Evolutionary conservation across 2,113 vertebrate genomes (phyloP), one percentile per base, ranked within the genome.

Genomic region (Dasypus novemcinctus): DNA sequence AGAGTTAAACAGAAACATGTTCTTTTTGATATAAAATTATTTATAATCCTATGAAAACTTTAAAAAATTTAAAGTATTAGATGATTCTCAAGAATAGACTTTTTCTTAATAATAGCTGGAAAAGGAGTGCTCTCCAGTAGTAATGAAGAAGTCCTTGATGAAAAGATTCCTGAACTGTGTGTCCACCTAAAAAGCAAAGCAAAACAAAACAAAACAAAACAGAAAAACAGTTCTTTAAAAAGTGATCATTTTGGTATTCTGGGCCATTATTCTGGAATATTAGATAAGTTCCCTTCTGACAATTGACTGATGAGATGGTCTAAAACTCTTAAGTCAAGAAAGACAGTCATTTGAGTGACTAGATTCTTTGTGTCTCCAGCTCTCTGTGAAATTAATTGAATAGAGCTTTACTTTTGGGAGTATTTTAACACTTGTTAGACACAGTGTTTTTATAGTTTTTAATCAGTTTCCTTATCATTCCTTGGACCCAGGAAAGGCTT

Each of bases 191-290:
- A 57, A 18, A 57, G 46, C 11, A 49, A 49, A 49, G 11, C 8
- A 49, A 9, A 49, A 49, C 46, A 49, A 49, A 49, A 49, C 46
- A 46, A 46, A 46, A 46, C 43, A 46, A 46, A 46, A 46, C 43
- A n/a, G n/a, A n/a, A n/a, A n/a, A 54, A 54, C 54, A 57, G 17
- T 54, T 54, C 52, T 54, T 18, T 95, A 90, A 96, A 93, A 95
- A 92, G 90, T 79, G 80, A 78, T 63, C 64, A 12, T 64, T 90
- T 81, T 66, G 81, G 57, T 52, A 63, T 96, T 94, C 90, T 59
- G 87, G 71, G 71, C 76, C 94, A 85, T 69, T 95, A 91, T 87
- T n/a, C n/a, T n/a, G 82, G 90, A 88, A 90, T 92, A 93, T 90
- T 66, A 75, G 82, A 64, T 84, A 76, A 63, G 66, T 29, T 88